Conservation (phyloP, 2,888 invertebrate genomes). For the Hymenopus coronatus region DNA sequence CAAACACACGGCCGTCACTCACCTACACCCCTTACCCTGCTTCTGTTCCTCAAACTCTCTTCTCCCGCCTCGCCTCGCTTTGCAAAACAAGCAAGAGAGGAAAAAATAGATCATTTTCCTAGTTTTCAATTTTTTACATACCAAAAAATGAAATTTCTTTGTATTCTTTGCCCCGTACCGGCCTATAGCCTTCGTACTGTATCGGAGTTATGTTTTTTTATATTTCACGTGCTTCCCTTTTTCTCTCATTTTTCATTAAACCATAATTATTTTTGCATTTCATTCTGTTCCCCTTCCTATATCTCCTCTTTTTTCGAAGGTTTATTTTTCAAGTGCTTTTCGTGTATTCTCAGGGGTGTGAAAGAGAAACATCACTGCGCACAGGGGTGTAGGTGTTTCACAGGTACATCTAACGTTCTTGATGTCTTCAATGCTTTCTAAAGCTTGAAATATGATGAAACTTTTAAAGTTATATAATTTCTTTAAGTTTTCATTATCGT, state of each 20-base stretch:
- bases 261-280: constrained; percentile 3
- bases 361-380: background rate
- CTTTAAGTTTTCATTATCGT: too few relatives aligned
- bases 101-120: constrained; percentile 2
- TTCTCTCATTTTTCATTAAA: constrained; percentile 6
- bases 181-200: background rate
- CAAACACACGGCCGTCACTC: constrained; percentile 35
- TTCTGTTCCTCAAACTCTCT: constrained; percentile 1
- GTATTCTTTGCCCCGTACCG: background rate
- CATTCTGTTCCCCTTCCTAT: background rate
- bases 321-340: background rate
- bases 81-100: background rate
- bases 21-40: background rate
- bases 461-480: too few relatives aligned
- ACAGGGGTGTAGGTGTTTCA: background rate
- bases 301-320: background rate
- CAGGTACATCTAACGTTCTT: too few relatives aligned
- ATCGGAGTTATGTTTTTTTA: background rate
- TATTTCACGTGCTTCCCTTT: background rate
- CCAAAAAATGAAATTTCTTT: constrained; percentile 8
- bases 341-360: background rate
- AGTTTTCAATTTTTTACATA: background rate
- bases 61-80: background rate
- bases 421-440: too few relatives aligned
- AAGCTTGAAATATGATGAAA: too few relatives aligned